Percentiles rank a stretch among this genome's conserved stretches.
phyloP scores from a whole-genome alignment of 2,797 vertebrate genomes.

The Rhinella marina region DNA sequence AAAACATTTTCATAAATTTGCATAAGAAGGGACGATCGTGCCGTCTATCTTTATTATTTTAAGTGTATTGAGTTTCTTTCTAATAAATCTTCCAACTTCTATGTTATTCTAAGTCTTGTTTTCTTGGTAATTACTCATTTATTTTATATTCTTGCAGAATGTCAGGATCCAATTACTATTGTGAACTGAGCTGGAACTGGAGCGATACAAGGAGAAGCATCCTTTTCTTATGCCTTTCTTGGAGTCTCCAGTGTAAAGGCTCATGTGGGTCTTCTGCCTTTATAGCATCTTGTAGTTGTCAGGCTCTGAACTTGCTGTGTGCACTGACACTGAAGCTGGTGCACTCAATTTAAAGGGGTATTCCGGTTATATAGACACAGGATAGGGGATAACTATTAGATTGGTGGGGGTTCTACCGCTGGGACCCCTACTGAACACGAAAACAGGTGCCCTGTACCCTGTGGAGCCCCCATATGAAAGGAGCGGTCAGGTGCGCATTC shows the following conservation, averaged over 20 bases:
- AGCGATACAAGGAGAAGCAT: constrained; percentile 10
- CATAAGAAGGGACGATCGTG: constrained; percentile 46
- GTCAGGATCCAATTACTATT: constrained; percentile 1
- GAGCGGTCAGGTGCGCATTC: too few relatives aligned
- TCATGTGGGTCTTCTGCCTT: constrained; percentile 1
- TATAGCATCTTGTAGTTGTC: not conserved
- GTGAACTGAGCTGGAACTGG: not conserved
- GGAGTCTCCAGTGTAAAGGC: not conserved
- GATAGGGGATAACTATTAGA: too few relatives aligned
- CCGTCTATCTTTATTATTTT: not conserved
- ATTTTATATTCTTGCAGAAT: not conserved
- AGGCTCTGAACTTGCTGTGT: not conserved
- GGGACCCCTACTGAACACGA: too few relatives aligned
- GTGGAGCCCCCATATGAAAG: too few relatives aligned
- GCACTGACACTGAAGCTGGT: too few relatives aligned
- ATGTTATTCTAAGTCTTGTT: not conserved
- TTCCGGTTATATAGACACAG: too few relatives aligned
- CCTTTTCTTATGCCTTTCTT: not conserved
- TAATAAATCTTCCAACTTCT: not conserved
- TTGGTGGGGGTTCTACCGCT: too few relatives aligned
- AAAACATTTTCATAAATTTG: constrained; percentile 38
- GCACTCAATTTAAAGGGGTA: too few relatives aligned
- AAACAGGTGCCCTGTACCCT: too few relatives aligned
- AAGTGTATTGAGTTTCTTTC: not conserved
- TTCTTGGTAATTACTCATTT: not conserved